These are phyloP conservation scores for Ctena decussata DNA, from an alignment of 2,888 invertebrate species.

Conservation along the genomic window DNA sequence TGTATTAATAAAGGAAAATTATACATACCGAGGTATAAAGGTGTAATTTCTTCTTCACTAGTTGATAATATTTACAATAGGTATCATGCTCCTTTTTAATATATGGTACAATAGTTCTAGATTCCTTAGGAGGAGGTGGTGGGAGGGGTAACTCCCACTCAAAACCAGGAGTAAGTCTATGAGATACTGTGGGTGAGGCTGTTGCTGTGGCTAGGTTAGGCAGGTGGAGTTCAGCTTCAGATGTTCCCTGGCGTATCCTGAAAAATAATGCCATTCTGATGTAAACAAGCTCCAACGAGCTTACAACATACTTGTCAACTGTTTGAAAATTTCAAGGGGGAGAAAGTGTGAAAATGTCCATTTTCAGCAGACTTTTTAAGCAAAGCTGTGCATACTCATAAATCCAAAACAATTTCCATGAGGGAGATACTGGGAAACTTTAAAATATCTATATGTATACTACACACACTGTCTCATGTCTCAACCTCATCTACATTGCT, in stretches of 20 bases:
- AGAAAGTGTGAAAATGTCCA: too few relatives aligned
- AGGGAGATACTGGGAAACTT: too few relatives aligned
- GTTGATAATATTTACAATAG: conserved; percentile 75
- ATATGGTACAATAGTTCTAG: conserved; percentile 58
- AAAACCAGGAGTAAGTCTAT: conserved; percentile 38
- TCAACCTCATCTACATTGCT: too few relatives aligned
- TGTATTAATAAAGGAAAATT: neutral
- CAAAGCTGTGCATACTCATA: too few relatives aligned
- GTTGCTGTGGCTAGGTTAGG: conserved; percentile 40
- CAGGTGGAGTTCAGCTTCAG: conserved; percentile 52
- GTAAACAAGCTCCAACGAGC: too few relatives aligned
- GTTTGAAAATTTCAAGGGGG: too few relatives aligned
- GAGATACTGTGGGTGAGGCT: conserved; percentile 26
- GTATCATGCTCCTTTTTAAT: conserved; percentile 67
- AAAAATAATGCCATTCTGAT: too few relatives aligned
- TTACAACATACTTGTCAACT: too few relatives aligned
- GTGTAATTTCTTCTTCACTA: conserved; percentile 78
- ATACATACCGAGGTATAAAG: conserved; percentile 79
- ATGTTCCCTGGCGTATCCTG: conserved; percentile 20
- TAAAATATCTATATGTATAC: too few relatives aligned
- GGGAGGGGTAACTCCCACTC: conserved; percentile 76
- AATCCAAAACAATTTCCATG: too few relatives aligned
- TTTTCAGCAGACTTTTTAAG: too few relatives aligned
- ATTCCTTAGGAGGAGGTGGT: conserved; percentile 72
- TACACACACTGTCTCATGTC: too few relatives aligned